A percentile compares a stretch with the other conserved stretches of the same genome.
Conservation (phyloP, 1,140 invertebrate genomes). For the Goniozus legneri region DNA sequence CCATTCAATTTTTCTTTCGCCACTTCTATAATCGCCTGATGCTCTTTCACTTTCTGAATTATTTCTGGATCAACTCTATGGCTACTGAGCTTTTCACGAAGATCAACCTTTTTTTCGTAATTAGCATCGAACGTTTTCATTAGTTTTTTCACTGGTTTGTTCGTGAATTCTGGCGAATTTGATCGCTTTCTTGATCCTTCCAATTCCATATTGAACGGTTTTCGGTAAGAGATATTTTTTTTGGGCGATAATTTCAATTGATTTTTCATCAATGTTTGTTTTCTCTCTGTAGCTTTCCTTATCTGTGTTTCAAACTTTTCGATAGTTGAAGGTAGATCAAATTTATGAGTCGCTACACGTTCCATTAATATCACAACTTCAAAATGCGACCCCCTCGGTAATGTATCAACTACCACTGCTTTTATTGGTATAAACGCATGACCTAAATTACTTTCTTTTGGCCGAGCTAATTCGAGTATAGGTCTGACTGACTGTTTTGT, state of each 20-base stretch:
- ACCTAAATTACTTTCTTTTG: slow-evolving; percentile 31
- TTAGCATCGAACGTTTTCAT: slow-evolving; percentile 1
- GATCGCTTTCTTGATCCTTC: slow-evolving; percentile 23
- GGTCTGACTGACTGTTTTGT: slow-evolving; percentile 50
- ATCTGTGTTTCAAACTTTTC: neutral
- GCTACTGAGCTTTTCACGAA: slow-evolving; percentile 37
- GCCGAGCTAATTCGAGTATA: slow-evolving; percentile 47
- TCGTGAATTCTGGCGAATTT: no score
- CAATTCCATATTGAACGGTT: slow-evolving; percentile 11
- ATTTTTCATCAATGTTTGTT: neutral
- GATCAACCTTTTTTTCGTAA: slow-evolving; percentile 40
- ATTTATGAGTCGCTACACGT: slow-evolving; percentile 37
- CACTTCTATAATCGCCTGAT: slow-evolving; percentile 41
- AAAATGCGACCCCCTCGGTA: slow-evolving; percentile 43
- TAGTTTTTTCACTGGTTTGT: no score
- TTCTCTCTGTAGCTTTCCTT: neutral
- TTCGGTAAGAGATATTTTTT: neutral
- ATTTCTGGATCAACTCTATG: slow-evolving; percentile 27
- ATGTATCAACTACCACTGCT: slow-evolving; percentile 45
- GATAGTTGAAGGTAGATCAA: slow-evolving; percentile 10
- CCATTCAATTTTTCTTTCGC: slow-evolving; percentile 41
- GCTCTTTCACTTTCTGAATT: slow-evolving; percentile 41
- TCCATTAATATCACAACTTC: slow-evolving; percentile 49
- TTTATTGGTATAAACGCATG: slow-evolving; percentile 46
- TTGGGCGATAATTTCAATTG: neutral